Evolutionary conservation across 2,797 vertebrate genomes (phyloP).

Genomic region (Enteromius argenteus): DNA sequence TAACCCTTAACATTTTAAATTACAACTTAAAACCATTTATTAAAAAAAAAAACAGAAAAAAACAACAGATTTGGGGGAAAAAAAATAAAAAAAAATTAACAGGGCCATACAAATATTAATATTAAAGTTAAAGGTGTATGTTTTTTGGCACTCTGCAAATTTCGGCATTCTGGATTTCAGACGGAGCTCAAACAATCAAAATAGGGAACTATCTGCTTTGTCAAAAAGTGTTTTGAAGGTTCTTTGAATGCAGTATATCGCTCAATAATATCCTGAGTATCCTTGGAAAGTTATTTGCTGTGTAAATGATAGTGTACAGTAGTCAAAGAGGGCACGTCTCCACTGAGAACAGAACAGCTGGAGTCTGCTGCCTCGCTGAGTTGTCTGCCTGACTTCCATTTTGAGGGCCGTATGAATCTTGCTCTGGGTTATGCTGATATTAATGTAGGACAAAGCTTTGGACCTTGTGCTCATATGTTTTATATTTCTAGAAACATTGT

Average conservation of each 20-base stretch:
- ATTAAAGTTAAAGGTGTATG: no score
- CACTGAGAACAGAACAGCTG: constrained; percentile 36
- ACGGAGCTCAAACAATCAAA: no score
- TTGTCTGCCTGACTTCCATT: neutral
- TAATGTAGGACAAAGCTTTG: neutral
- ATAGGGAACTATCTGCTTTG: neutral
- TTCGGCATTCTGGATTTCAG: no score
- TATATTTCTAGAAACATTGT: neutral
- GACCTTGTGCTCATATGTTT: neutral
- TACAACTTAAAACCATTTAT: no score
- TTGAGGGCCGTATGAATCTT: constrained; percentile 17
- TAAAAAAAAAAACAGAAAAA: no score
- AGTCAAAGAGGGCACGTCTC: constrained; percentile 11
- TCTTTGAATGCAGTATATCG: neutral
- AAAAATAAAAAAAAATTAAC: no score
- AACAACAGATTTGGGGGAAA: no score
- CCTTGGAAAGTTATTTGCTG: constrained; percentile 24
- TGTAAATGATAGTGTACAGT: constrained; percentile 30
- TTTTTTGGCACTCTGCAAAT: no score
- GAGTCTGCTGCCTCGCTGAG: constrained; percentile 8
- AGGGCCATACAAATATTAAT: no score
- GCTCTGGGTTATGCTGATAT: constrained; percentile 10
- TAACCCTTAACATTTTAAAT: no score
- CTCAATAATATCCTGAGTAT: constrained; percentile 5
- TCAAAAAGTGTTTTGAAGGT: constrained; percentile 1